Percentiles rank a stretch among this genome's conserved stretches.
phyloP scores from a whole-genome alignment of 1,140 invertebrate genomes.

The Magallana ariakensis region DNA sequence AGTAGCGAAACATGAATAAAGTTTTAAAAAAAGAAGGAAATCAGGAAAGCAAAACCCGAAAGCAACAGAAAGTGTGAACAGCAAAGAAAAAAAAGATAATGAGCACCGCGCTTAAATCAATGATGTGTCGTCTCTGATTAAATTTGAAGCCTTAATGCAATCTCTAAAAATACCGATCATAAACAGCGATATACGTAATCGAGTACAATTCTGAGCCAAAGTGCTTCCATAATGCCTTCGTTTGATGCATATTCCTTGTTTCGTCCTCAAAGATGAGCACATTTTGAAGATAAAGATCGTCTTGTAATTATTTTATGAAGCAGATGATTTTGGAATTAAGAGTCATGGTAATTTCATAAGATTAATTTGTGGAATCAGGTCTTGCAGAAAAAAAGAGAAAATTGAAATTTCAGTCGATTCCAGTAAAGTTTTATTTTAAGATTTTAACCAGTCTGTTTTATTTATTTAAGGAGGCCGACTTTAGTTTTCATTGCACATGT shows the following conservation, averaged over 20 bases:
- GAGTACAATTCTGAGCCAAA: background rate
- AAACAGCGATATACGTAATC: slow-evolving; percentile 27
- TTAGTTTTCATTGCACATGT: no score
- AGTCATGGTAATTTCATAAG: no score
- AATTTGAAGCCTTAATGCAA: background rate
- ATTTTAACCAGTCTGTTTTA: no score
- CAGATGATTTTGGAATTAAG: slow-evolving; percentile 1
- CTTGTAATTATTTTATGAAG: slow-evolving; percentile 22
- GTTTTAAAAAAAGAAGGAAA: background rate
- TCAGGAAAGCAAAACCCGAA: background rate
- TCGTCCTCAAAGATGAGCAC: background rate
- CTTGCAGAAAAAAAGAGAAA: no score
- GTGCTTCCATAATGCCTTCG: background rate
- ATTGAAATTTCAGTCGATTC: no score
- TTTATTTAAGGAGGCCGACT: no score
- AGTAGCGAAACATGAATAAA: no score
- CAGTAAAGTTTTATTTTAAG: no score
- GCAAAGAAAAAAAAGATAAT: background rate
- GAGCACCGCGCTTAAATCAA: background rate
- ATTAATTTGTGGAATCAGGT: no score
- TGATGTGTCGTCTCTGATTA: background rate
- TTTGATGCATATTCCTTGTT: slow-evolving; percentile 19
- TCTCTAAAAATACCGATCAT: background rate
- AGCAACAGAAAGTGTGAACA: background rate
- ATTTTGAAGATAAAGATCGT: background rate